Evolutionary conservation across 2,888 invertebrate species (phyloP).

Genomic region (Geotrupes spiniger): DNA sequence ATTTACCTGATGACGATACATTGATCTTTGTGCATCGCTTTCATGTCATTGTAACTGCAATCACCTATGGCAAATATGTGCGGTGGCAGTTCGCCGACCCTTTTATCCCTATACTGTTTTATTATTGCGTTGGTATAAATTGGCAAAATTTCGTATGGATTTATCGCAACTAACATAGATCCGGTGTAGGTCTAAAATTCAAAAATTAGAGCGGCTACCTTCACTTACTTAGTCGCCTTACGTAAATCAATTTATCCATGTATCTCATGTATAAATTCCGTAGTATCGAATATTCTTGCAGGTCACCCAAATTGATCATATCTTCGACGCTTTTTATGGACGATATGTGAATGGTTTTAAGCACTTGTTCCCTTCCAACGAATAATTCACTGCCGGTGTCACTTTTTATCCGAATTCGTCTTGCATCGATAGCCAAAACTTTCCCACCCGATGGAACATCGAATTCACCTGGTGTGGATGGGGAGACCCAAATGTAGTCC

Average conservation of each 20-base stretch:
- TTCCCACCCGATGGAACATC: constrained; percentile 83
- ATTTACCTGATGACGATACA: constrained; percentile 89
- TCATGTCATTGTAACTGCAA: constrained; percentile 82
- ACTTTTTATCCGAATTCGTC: constrained; percentile 73
- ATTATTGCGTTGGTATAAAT: constrained; percentile 91
- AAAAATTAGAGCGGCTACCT: constrained; percentile 12
- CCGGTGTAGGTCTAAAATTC: constrained; percentile 86
- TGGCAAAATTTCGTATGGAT: constrained; percentile 92
- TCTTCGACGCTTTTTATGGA: constrained; percentile 85
- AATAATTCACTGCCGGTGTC: constrained; percentile 77
- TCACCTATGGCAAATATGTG: constrained; percentile 96
- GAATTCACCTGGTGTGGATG: constrained; percentile 68
- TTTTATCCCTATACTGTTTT: constrained; percentile 74
- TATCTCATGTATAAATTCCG: constrained; percentile 89
- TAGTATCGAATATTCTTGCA: constrained; percentile 92
- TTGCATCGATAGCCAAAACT: constrained; percentile 73
- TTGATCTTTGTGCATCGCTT: constrained; percentile 73
- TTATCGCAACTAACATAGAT: constrained; percentile 90
- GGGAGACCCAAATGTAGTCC: constrained; percentile 88
- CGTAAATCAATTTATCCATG: constrained; percentile 85
- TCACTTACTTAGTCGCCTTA: constrained; percentile 53
- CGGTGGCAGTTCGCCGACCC: constrained; percentile 84
- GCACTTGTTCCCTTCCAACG: constrained; percentile 58
- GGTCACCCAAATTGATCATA: constrained; percentile 92
- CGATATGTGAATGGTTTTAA: constrained; percentile 74